These are phyloP conservation scores for Strix occidentalis DNA, from an alignment of 2,797 vertebrate genomes.

Conservation along the genomic window DNA sequence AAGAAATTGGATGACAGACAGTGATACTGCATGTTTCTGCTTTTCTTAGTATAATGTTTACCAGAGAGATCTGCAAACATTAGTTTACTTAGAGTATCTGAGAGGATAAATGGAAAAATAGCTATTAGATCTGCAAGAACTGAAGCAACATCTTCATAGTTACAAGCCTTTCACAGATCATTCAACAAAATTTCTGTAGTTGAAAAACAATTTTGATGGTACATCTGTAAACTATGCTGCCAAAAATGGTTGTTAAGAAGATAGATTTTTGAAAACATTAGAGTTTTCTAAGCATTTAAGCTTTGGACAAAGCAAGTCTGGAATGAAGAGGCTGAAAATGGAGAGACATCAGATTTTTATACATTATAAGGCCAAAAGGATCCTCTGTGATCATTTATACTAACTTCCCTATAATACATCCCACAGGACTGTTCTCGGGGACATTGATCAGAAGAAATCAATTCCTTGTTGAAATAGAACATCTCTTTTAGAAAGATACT, in stretches of 20 bases:
- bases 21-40: not conserved
- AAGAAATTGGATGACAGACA: not conserved
- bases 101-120: not conserved
- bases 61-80: not conserved
- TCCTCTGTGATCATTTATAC: not conserved
- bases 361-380: not conserved
- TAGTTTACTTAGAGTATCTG: not conserved
- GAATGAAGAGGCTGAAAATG: not conserved
- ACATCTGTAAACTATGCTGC: not conserved
- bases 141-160: not conserved
- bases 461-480: not conserved
- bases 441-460: not conserved
- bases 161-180: not conserved
- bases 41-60: not conserved
- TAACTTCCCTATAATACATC: not conserved
- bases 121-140: not conserved
- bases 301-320: not conserved
- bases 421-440: not conserved
- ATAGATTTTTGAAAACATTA: not conserved
- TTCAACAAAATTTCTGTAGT: not conserved
- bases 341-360: not conserved
- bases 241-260: not conserved
- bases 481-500: not conserved
- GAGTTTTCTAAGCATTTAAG: not conserved
- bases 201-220: not conserved